phyloP scores from a whole-genome alignment of 2,797 vertebrate genomes.

The Eulemur coronatus region DNA sequence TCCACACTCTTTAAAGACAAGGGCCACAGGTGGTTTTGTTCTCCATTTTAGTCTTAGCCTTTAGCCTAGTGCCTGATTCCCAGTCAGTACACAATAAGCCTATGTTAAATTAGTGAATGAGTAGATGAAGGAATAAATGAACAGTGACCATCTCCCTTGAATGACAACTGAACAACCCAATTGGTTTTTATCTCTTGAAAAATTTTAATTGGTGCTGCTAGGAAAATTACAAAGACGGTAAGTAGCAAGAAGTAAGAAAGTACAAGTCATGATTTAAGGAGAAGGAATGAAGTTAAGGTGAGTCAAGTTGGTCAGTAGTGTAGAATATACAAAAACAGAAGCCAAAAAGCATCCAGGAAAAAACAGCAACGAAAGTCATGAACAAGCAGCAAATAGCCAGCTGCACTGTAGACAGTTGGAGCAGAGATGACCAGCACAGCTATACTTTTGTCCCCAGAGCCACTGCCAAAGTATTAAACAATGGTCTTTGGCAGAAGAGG shows the following conservation, averaged over 20 bases:
- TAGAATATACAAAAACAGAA: background rate
- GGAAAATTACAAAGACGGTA: background rate
- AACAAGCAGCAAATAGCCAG: background rate
- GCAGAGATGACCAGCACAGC: background rate
- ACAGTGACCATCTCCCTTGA: background rate
- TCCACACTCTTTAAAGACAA: background rate
- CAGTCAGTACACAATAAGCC: background rate
- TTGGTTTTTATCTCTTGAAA: background rate
- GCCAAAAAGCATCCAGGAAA: background rate
- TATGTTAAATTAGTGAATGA: background rate
- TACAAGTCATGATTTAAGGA: background rate
- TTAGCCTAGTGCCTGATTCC: background rate
- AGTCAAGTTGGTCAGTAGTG: background rate
- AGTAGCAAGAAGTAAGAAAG: background rate
- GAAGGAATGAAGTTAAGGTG: background rate
- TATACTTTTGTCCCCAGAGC: background rate
- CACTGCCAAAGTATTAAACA: background rate
- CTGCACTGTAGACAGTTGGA: rapidly evolving
- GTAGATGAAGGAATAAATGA: background rate
- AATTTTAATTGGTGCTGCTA: background rate
- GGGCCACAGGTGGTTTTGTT: background rate
- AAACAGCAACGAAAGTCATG: background rate
- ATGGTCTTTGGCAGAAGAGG: background rate
- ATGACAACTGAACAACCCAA: background rate
- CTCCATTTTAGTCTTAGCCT: background rate